Percentiles rank a stretch among this genome's conserved stretches.
These are phyloP conservation scores for Dicyrtomina minuta DNA, from an alignment of 2,888 invertebrate species.

Conservation along the genomic window DNA sequence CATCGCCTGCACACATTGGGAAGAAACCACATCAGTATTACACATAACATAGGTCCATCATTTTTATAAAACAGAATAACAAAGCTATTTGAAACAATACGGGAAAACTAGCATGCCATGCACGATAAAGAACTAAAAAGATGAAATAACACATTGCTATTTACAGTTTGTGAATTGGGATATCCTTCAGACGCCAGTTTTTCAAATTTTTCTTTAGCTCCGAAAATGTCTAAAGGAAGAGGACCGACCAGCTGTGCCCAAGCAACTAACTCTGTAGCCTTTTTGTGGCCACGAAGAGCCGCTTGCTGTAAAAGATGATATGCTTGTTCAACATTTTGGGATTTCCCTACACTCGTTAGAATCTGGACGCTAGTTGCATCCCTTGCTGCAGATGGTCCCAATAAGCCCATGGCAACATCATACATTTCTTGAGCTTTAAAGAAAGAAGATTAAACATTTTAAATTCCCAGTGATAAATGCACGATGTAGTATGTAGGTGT, in stretches of 20 bases:
- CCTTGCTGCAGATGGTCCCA: conserved; percentile 66
- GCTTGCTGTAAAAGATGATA: conserved; percentile 76
- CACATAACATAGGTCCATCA: too few relatives aligned
- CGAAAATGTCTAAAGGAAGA: conserved; percentile 72
- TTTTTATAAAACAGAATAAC: too few relatives aligned
- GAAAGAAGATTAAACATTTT: neutral
- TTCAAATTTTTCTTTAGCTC: conserved; percentile 74
- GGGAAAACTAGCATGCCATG: neutral
- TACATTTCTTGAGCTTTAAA: conserved; percentile 72
- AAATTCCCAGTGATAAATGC: neutral
- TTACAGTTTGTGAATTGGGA: conserved; percentile 85
- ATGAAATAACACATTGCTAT: too few relatives aligned
- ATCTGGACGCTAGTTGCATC: conserved; percentile 46
- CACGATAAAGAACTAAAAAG: neutral
- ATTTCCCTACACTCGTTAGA: conserved; percentile 43
- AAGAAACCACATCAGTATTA: conserved; percentile 50
- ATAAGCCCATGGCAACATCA: conserved; percentile 68
- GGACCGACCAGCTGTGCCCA: conserved; percentile 86
- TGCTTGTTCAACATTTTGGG: conserved; percentile 70
- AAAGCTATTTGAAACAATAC: neutral
- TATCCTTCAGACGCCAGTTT: conserved; percentile 74
- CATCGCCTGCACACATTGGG: conserved; percentile 68
- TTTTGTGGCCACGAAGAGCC: conserved; percentile 75
- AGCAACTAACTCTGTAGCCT: conserved; percentile 80
- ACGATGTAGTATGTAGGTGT: too few relatives aligned